These are phyloP conservation scores for Pelosia muscerda DNA, from an alignment of 2,888 invertebrate genomes.

Conservation along the genomic window DNA sequence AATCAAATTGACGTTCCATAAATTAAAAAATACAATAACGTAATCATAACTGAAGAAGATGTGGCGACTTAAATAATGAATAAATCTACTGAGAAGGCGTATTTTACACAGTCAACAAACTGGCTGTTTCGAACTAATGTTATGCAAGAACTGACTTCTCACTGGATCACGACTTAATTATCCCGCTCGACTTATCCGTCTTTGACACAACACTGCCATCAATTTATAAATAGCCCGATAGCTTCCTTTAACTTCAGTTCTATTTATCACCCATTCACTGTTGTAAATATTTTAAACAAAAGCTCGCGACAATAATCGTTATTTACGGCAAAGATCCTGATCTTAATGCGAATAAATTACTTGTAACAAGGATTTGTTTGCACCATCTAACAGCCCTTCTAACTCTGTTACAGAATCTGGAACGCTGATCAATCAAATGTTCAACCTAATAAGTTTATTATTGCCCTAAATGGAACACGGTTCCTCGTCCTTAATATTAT, in stretches of 20 bases:
- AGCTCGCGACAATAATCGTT: constrained; percentile 53
- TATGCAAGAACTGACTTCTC: background rate
- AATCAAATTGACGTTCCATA: too few relatives aligned
- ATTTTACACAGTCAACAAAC: constrained; percentile 3
- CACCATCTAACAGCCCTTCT: constrained; percentile 19
- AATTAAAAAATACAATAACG: too few relatives aligned
- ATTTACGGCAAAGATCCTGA: constrained; percentile 58
- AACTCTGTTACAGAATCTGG: constrained; percentile 36
- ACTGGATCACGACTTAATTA: constrained; percentile 27
- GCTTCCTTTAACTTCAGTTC: constrained; percentile 39
- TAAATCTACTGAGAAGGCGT: constrained; percentile 1
- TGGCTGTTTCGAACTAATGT: background rate
- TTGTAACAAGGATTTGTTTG: constrained; percentile 52
- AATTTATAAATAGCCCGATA: constrained; percentile 42
- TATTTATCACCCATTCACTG: constrained; percentile 49
- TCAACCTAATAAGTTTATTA: constrained; percentile 54
- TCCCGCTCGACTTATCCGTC: constrained; percentile 26
- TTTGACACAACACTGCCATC: constrained; percentile 37
- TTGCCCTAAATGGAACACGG: constrained; percentile 31
- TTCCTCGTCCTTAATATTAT: constrained; percentile 34
- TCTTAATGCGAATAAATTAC: constrained; percentile 62
- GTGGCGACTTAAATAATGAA: constrained; percentile 3
- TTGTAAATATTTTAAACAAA: constrained; percentile 60
- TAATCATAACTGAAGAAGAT: constrained; percentile 10
- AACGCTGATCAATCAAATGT: constrained; percentile 53